A percentile compares a stretch with the other conserved stretches of the same genome.
phyloP scores from a whole-genome alignment of 2,113 vertebrate genomes.

The Sylvilagus bachmani region DNA sequence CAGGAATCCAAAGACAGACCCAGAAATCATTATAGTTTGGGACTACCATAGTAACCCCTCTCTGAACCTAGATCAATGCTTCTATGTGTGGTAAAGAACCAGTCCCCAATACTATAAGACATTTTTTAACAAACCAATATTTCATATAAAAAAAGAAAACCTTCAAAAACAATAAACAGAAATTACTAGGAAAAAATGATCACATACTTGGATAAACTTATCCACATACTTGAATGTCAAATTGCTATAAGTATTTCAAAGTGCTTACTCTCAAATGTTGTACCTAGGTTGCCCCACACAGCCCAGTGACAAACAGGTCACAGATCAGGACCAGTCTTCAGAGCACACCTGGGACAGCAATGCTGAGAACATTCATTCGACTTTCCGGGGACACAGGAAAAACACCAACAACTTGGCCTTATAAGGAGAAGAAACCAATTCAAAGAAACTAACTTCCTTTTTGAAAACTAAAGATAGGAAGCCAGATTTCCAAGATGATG shows the following conservation, averaged over 20 bases:
- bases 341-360: background rate
- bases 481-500: constrained; percentile 21
- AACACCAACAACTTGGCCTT: background rate
- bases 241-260: background rate
- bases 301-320: background rate
- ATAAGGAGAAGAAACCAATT: constrained; percentile 32
- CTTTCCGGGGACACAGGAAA: background rate
- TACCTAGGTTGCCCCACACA: background rate
- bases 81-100: background rate
- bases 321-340: background rate
- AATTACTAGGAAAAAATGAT: constrained; percentile 11
- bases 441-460: constrained; percentile 38
- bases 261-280: background rate
- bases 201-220: background rate
- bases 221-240: background rate
- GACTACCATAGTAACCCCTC: background rate
- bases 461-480: constrained; percentile 43
- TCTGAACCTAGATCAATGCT: background rate
- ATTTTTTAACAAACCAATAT: background rate
- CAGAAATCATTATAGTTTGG: background rate
- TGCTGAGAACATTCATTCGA: background rate
- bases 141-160: background rate
- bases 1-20: background rate
- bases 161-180: background rate
- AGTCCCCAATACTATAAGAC: background rate